Conservation (phyloP, 2,888 invertebrate species). For the Synergus gifuensis region DNA sequence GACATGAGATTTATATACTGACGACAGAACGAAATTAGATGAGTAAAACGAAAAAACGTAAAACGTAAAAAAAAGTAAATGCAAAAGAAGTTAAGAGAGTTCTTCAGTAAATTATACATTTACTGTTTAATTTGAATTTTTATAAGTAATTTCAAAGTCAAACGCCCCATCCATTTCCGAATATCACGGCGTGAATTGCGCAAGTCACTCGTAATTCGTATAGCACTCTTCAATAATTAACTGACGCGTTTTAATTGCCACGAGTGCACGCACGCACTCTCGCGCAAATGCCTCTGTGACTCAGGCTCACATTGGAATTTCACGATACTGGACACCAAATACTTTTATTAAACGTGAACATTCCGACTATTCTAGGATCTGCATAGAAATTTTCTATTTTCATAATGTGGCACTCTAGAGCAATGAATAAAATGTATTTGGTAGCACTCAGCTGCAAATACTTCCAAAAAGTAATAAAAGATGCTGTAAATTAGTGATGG, state of each 20-base stretch:
- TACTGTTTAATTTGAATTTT: neutral
- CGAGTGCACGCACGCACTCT: constrained; percentile 43
- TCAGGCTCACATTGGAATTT: constrained; percentile 55
- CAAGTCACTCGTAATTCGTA: constrained; percentile 10
- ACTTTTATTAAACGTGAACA: neutral
- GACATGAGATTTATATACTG: too few species aligned
- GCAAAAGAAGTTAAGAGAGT: too few species aligned
- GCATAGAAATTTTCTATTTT: neutral
- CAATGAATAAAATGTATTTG: neutral
- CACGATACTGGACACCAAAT: constrained; percentile 54
- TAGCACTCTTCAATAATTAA: constrained; percentile 46
- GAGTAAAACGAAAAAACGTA: too few species aligned
- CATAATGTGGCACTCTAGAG: neutral
- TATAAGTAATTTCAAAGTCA: too few species aligned
- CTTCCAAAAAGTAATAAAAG: too few species aligned
- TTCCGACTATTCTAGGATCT: neutral
- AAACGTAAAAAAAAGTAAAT: too few species aligned
- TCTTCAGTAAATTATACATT: neutral
- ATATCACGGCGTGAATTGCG: constrained; percentile 3
- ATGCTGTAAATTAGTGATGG: too few species aligned
- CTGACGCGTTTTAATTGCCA: constrained; percentile 48
- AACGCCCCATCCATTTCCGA: constrained; percentile 12
- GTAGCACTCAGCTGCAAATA: too few species aligned
- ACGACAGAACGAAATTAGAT: too few species aligned
- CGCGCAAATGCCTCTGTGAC: constrained; percentile 31